Conservation (phyloP, 1,140 invertebrate species). For the Sarcophaga bullata region DNA sequence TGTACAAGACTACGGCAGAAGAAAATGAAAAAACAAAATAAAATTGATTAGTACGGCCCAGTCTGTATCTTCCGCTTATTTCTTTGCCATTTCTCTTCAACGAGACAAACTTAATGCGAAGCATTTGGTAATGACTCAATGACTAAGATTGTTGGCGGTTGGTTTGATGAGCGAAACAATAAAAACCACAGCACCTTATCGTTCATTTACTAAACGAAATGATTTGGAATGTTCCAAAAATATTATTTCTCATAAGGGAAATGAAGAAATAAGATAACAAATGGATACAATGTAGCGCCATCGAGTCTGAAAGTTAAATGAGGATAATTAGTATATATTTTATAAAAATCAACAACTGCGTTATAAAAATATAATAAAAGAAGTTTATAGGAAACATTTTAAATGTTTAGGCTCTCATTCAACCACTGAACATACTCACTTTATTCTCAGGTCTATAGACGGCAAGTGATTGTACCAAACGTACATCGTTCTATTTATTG, state of each 20-base stretch:
- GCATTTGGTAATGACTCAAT: background rate
- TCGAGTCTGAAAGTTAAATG: slow-evolving; percentile 10
- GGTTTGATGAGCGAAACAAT: too few relatives aligned
- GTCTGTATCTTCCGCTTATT: too few relatives aligned
- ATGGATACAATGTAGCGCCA: background rate
- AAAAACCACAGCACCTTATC: too few relatives aligned
- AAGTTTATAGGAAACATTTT: background rate
- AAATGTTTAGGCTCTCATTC: too few relatives aligned
- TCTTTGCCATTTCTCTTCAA: too few relatives aligned
- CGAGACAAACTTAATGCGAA: too few relatives aligned
- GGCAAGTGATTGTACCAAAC: background rate
- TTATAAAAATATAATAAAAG: too few relatives aligned
- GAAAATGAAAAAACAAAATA: too few relatives aligned
- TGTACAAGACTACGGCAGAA: too few relatives aligned
- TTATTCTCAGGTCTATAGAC: background rate
- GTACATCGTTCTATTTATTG: slow-evolving; percentile 22
- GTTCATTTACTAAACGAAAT: background rate
- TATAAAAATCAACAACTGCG: background rate
- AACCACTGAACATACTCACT: too few relatives aligned
- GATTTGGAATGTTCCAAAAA: slow-evolving; percentile 15
- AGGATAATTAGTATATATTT: too few relatives aligned
- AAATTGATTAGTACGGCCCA: too few relatives aligned
- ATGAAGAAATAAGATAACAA: background rate
- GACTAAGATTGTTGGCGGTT: background rate
- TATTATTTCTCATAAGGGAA: background rate